These are phyloP conservation scores for Scaptomyza hsui DNA, from an alignment of 1,140 invertebrate genomes.

Conservation along the genomic window DNA sequence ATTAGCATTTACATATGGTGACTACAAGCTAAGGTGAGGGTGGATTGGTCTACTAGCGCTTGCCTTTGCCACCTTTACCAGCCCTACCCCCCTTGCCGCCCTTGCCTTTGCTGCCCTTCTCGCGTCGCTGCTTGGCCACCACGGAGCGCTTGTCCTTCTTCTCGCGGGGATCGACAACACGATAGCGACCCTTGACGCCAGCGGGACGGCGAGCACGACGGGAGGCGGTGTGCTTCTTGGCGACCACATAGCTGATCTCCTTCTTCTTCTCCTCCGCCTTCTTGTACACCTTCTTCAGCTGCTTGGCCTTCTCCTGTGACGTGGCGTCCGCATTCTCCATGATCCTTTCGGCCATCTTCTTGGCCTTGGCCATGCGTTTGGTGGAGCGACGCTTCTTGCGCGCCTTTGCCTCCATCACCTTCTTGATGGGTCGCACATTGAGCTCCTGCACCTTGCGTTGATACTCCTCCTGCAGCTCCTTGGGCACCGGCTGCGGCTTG, in stretches of 20 bases:
- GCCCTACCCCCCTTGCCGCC: constrained; percentile 9
- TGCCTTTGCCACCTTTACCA: constrained; percentile 18
- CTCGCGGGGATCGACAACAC: constrained; percentile 97
- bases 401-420: constrained; percentile 98
- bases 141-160: constrained; percentile 95
- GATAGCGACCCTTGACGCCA: constrained; percentile 96
- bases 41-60: constrained; percentile 7
- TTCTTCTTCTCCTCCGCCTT: constrained; percentile 95
- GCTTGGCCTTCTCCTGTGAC: constrained; percentile 95
- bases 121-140: constrained; percentile 86
- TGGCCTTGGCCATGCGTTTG: constrained; percentile 95
- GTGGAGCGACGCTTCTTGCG: constrained; percentile 96
- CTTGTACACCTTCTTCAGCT: constrained; percentile 96
- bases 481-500: constrained; percentile 90
- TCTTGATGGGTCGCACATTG: constrained; percentile 97
- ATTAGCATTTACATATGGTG: constrained; percentile 45
- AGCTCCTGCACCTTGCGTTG: constrained; percentile 92
- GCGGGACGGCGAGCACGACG: constrained; percentile 91
- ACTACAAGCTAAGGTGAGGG: constrained; percentile 7
- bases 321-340: constrained; percentile 95
- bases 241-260: constrained; percentile 96
- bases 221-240: constrained; percentile 93
- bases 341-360: constrained; percentile 96
- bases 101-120: constrained; percentile 57
- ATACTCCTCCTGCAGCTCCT: constrained; percentile 90